Conservation (phyloP, 2,888 invertebrate genomes). For the Drosophila merina region DNA sequence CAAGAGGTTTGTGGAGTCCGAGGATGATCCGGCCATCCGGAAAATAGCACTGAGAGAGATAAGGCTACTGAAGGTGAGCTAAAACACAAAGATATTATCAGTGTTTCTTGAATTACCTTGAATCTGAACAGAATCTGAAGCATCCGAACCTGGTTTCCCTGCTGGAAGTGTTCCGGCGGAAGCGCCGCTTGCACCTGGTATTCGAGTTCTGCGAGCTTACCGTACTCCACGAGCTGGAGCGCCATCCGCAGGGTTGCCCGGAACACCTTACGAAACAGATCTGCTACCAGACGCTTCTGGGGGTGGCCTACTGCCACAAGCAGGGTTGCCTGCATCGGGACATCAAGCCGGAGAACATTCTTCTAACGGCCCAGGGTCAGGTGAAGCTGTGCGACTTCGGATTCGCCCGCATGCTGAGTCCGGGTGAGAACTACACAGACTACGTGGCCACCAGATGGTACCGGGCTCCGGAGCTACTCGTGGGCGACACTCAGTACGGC, state of each 20-base stretch:
- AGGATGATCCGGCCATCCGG: constrained; percentile 97
- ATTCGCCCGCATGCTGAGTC: constrained; percentile 97
- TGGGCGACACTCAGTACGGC: constrained; percentile 97
- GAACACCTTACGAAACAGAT: constrained; percentile 96
- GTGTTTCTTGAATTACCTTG: background rate
- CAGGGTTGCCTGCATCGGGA: constrained; percentile 98
- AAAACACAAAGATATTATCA: too few species aligned
- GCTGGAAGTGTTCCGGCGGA: constrained; percentile 98
- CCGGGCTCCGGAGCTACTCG: constrained; percentile 97
- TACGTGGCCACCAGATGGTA: constrained; percentile 99
- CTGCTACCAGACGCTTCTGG: constrained; percentile 97
- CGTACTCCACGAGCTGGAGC: constrained; percentile 97
- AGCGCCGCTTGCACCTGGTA: constrained; percentile 97
- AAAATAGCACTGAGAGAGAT: constrained; percentile 98
- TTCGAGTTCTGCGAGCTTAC: constrained; percentile 99
- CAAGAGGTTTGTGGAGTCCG: constrained; percentile 98
- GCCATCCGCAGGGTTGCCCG: constrained; percentile 96
- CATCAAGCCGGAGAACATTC: constrained; percentile 99
- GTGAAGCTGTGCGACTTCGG: constrained; percentile 99
- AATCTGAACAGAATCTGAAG: constrained; percentile 92
- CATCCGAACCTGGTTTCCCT: constrained; percentile 99
- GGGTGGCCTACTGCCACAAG: constrained; percentile 97
- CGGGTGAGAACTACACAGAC: constrained; percentile 99
- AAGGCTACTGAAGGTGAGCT: constrained; percentile 93
- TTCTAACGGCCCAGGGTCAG: constrained; percentile 95